A percentile compares a stretch with the other conserved stretches of the same genome.
These are phyloP conservation scores for Ptiloglossa arizonensis DNA, from an alignment of 1,140 invertebrate genomes.

Conservation along the genomic window DNA sequence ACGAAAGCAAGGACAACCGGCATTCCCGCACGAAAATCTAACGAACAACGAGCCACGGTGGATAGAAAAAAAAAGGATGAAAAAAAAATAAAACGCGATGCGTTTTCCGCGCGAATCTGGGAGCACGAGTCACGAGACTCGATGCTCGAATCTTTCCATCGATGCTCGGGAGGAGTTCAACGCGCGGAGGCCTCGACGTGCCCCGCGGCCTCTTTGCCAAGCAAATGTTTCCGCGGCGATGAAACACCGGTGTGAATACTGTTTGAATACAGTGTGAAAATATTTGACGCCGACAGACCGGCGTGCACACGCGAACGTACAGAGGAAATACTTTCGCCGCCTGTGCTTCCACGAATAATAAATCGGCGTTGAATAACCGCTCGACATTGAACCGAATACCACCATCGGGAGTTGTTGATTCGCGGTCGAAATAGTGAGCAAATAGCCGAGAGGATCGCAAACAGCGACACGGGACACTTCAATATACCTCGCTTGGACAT, in stretches of 20 bases:
- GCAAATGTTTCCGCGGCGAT: constrained; percentile 41
- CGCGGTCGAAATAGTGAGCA: neutral
- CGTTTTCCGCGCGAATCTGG: no score
- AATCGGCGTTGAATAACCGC: constrained; percentile 11
- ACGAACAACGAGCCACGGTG: constrained; percentile 13
- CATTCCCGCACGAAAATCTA: constrained; percentile 46
- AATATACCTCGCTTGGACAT: no score
- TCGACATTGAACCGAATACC: constrained; percentile 1
- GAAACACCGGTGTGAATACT: neutral
- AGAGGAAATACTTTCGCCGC: constrained; percentile 26
- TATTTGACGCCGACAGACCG: constrained; percentile 39
- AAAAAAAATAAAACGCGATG: no score
- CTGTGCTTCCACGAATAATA: constrained; percentile 17
- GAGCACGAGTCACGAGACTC: no score
- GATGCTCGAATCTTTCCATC: no score
- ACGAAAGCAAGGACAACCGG: constrained; percentile 29
- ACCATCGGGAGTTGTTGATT: neutral
- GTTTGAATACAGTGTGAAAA: constrained; percentile 54
- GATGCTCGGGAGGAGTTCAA: neutral
- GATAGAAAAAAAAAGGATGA: no score
- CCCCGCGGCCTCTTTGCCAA: constrained; percentile 27
- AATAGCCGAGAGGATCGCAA: neutral
- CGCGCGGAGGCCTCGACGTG: neutral
- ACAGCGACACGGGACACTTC: no score
- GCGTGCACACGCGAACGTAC: neutral